These are phyloP conservation scores for Ascaphus truei DNA, from an alignment of 2,113 vertebrate genomes.

Conservation along the genomic window DNA sequence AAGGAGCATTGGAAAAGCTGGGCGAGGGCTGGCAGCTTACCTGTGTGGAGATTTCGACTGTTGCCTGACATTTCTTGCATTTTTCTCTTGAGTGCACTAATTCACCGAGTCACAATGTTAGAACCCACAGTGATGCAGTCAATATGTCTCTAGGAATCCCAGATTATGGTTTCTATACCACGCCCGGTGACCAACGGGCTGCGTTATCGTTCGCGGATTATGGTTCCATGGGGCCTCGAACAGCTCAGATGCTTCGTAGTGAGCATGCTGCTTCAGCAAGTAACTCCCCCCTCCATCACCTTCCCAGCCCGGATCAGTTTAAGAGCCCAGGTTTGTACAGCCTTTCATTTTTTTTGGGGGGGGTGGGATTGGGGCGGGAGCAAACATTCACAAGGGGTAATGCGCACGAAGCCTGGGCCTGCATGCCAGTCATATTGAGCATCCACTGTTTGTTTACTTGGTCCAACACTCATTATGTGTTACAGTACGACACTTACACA, in stretches of 20 bases:
- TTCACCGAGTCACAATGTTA: not conserved
- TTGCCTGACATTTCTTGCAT: not conserved
- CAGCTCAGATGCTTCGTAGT: constrained; percentile 78
- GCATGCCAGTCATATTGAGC: constrained; percentile 24
- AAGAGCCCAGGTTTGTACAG: constrained; percentile 85
- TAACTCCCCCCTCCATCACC: constrained; percentile 68
- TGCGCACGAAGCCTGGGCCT: not conserved
- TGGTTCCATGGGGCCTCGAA: constrained; percentile 78
- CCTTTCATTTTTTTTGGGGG: constrained; percentile 44
- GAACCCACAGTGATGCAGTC: constrained; percentile 67
- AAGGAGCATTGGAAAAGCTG: not conserved
- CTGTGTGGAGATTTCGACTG: not conserved
- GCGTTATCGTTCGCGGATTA: constrained; percentile 82
- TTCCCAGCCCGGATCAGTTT: constrained; percentile 80
- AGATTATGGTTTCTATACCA: constrained; percentile 83
- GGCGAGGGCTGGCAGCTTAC: constrained; percentile 8
- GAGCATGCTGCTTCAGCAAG: constrained; percentile 81
- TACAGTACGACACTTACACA: no score
- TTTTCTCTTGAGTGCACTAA: constrained; percentile 1
- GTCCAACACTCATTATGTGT: not conserved
- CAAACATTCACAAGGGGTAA: not conserved
- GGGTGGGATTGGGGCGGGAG: not conserved
- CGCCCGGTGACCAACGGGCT: constrained; percentile 78
- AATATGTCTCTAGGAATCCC: constrained; percentile 73
- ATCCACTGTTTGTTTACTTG: not conserved